phyloP scores from a whole-genome alignment of 2,797 vertebrate genomes.

The Chaetodon trifasciatus region DNA sequence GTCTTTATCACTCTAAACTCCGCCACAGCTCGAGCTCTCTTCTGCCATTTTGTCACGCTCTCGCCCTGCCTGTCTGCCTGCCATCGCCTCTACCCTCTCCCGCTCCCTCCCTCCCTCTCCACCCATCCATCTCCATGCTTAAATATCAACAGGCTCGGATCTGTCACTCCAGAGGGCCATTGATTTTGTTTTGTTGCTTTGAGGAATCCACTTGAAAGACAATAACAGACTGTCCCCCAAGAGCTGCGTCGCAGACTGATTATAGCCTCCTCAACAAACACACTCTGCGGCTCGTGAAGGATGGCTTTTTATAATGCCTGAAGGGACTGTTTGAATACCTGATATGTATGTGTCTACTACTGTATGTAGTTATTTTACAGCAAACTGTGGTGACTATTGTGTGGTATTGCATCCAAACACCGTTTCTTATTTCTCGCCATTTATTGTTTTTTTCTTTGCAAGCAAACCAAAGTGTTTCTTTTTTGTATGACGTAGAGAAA shows the following conservation, averaged over 20 bases:
- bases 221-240: constrained; percentile 75
- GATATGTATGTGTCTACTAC: constrained; percentile 72
- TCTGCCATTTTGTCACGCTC: constrained; percentile 68
- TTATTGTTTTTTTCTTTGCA: constrained; percentile 55
- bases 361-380: constrained; percentile 72
- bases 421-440: constrained; percentile 24
- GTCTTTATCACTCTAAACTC: constrained; percentile 56
- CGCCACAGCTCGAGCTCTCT: constrained; percentile 31
- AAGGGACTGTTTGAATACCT: constrained; percentile 70
- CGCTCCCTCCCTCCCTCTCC: constrained; percentile 25
- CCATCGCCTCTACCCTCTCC: constrained; percentile 35
- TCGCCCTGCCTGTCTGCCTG: constrained; percentile 54
- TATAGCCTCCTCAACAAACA: constrained; percentile 73
- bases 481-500: constrained; percentile 67
- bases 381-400: constrained; percentile 68
- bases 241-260: constrained; percentile 72
- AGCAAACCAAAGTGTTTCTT: constrained; percentile 86
- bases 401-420: constrained; percentile 67
- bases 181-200: constrained; percentile 78
- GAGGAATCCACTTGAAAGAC: constrained; percentile 82
- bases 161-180: constrained; percentile 79
- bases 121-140: constrained; percentile 73
- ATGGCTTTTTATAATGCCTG: constrained; percentile 71
- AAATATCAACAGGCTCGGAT: constrained; percentile 76
- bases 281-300: constrained; percentile 62